Base-by-base conservation (phyloP, 2,888 invertebrate species). In the Dryomyza anilis region DNA sequence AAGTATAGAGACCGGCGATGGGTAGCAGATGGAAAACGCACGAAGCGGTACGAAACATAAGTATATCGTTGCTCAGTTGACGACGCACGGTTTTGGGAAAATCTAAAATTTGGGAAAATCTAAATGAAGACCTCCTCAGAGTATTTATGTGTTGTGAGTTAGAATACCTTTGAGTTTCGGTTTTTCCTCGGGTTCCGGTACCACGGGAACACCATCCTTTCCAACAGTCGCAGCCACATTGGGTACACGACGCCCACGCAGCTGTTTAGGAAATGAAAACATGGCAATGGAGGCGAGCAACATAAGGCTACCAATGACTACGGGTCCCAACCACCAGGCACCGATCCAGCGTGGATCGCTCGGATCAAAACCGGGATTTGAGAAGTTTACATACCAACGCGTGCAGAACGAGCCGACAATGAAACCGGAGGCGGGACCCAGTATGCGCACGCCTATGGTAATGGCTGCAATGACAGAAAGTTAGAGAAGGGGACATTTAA, bases 271-370 rank as follows among this genome's bases (percentile, higher is more conserved):
- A 83, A 96, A 96, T 71, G 92, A 92, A 84, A 95, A 94, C 93
- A 98, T 94, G 62, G 94, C 90, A 60, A 92, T 84, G 1, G 95
- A 92, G 63, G 95, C 90, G 64, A 96, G 73, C 81, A 95, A 88
- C 77, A 96, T 88, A 73, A 95, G 86, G 1, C 89, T 88, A 1
- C 95, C 92, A 75, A 96, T 94, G 75, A 96, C 86, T 69, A 95
- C 91, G 80, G 94, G 87, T 53, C 94, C 81, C 66, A 98, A 86
- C 97, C 97, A 98, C 97, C 97, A 98, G 50, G 97, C 97, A 57
- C 97, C 96, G 55, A 97, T 92, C 95, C 96, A 97, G 82, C 92
- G 86, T 4, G 94, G 93, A 84, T 95, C 94, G 45, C 87, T 88
- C 58, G 91, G 89, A 71, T 89, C 89, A 75, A 92, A 91, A 70